Evolutionary conservation across 2,888 invertebrate species (phyloP), one percentile per base, ranked within the genome.

Genomic region (Diplolepis rosae): DNA sequence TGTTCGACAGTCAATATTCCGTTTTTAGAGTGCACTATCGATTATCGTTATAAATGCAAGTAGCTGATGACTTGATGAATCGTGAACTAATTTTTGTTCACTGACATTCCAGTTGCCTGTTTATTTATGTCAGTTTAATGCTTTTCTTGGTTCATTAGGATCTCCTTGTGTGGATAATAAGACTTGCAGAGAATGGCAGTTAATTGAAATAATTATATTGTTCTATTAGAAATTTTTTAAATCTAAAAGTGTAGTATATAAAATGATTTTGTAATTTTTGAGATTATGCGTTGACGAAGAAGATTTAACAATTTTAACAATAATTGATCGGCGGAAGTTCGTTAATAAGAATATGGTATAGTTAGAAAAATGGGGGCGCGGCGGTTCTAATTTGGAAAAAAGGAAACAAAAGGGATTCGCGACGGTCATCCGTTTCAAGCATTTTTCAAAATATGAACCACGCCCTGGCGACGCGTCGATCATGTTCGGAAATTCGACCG

Each of bases 341-440:
- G 35, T 61, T 61, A 61, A 24, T 39, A 39, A 39, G 61, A 39
- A 39, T 39, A 24, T 39, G 68, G 54, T 24, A 42, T 27, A 35
- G 24, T 32, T 54, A 52, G 30, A 54, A 68, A 68, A 54, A 32
- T 50, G 32, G 50, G 32, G 68, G 54, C 68, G 54, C 18, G 42
- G 27, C n/a, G 24, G 61, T 24, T 39, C 61, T 61, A 45, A 72
- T 39, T 68, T 68, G 45, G 69, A 66, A 66, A 70, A 69, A 69
- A 67, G 70, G 70, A 77, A 72, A 77, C 73, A 76, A 78, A 76
- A 68, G 69, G 66, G 66, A 70, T 71, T 72, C 54, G 71, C 73
- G 69, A 70, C 51, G 71, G 66, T 68, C 48, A 52, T 66, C 39
- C 56, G 66, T 68, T 73, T 54, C 22, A 54, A 68, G 28, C 42